These are phyloP conservation scores for Climacteris rufus DNA, from an alignment of 2,113 vertebrate genomes.

Conservation along the genomic window DNA sequence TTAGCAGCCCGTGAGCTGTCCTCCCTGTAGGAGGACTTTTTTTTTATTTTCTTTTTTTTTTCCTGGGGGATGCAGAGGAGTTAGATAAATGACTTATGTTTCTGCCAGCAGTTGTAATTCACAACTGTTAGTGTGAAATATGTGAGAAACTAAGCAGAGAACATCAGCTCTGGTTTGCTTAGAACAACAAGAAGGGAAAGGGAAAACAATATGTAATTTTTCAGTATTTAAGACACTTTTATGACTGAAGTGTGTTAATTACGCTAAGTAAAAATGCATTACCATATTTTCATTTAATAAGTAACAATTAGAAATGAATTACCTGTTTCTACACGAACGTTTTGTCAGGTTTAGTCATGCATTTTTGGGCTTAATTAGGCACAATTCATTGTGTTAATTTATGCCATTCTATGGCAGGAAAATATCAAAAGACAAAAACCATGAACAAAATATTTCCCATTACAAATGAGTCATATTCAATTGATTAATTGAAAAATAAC, in stretches of 20 bases:
- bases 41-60: neutral
- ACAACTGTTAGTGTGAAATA: neutral
- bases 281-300: slow-evolving; percentile 2
- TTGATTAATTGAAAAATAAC: neutral
- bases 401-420: neutral
- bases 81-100: neutral
- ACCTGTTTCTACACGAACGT: neutral
- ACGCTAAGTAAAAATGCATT: slow-evolving; percentile 22
- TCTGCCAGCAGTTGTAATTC: neutral
- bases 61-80: neutral
- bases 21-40: neutral
- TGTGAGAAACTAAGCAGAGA: neutral
- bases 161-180: neutral
- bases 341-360: neutral
- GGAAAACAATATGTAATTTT: neutral
- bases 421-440: neutral
- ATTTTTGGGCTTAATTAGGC: slow-evolving; percentile 33
- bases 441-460: neutral
- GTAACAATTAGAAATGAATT: slow-evolving; percentile 14
- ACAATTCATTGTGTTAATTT: neutral
- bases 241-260: slow-evolving; percentile 15
- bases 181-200: neutral
- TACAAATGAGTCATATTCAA: neutral
- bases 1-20: neutral
- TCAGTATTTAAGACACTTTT: neutral